Conservation (phyloP, 2,888 invertebrate species). For the Leptopilina myrica region DNA sequence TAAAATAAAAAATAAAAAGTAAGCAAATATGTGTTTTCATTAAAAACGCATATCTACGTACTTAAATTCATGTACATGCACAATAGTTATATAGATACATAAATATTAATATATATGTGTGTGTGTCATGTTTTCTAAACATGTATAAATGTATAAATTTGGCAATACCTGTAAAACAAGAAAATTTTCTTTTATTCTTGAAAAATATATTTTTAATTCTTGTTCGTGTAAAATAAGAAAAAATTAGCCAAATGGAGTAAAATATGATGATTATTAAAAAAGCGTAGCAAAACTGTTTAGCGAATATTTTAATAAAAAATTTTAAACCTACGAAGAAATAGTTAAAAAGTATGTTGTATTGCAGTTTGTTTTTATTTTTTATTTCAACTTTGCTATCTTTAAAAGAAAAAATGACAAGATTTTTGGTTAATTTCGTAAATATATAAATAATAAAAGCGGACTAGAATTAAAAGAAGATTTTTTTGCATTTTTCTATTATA, state of each 20-base stretch:
- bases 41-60: constrained; percentile 22
- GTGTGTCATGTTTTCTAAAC: constrained; percentile 16
- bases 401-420: neutral
- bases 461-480: constrained; percentile 3
- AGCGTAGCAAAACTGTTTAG: too few species aligned
- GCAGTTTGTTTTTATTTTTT: neutral
- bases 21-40: neutral
- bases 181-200: neutral
- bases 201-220: constrained; percentile 7
- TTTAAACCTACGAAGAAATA: too few species aligned
- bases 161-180: constrained; percentile 28
- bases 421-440: neutral
- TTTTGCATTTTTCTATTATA: constrained; percentile 25
- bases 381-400: neutral
- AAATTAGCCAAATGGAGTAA: neutral
- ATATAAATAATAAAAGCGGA: neutral
- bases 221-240: neutral
- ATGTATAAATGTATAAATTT: constrained; percentile 34
- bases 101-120: constrained; percentile 3
- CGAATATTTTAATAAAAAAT: too few species aligned
- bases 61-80: constrained; percentile 32
- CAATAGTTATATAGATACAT: constrained; percentile 23
- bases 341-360: too few species aligned
- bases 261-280: too few species aligned
- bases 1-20: neutral